These are phyloP conservation scores for Urosaurus nigricauda DNA, from an alignment of 2,797 vertebrate species.

Conservation along the genomic window DNA sequence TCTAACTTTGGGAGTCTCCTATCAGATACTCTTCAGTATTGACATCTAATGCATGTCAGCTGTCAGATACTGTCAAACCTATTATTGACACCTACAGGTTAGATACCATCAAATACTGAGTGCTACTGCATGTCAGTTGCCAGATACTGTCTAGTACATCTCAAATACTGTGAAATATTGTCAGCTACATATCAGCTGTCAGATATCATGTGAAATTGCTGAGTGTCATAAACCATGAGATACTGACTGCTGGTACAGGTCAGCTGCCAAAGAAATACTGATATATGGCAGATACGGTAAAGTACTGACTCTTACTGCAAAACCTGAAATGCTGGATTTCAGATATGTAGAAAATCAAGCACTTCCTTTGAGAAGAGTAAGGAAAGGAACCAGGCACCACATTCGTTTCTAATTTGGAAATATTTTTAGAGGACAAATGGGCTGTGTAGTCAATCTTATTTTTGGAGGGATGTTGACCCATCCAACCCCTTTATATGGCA, in stretches of 20 bases:
- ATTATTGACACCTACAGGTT: background rate
- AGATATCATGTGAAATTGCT: background rate
- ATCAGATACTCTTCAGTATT: background rate
- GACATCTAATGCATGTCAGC: background rate
- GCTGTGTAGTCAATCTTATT: no score
- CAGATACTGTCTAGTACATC: background rate
- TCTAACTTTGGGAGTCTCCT: background rate
- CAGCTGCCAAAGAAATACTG: background rate
- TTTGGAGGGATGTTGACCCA: no score
- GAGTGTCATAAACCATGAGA: background rate
- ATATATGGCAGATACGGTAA: background rate
- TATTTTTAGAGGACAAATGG: no score
- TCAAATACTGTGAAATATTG: background rate
- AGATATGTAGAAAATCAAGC: background rate
- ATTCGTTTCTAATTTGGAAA: no score
- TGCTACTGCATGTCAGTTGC: background rate
- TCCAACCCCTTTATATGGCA: no score
- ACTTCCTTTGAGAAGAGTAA: background rate
- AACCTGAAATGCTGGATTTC: background rate
- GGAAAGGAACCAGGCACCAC: background rate
- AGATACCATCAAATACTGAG: slow-evolving; percentile 11
- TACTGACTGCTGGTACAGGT: background rate
- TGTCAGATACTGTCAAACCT: background rate
- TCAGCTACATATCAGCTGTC: background rate
- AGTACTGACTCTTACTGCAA: background rate